Base-by-base conservation (phyloP, 2,113 vertebrate genomes). In the Eurystomus gularis region DNA sequence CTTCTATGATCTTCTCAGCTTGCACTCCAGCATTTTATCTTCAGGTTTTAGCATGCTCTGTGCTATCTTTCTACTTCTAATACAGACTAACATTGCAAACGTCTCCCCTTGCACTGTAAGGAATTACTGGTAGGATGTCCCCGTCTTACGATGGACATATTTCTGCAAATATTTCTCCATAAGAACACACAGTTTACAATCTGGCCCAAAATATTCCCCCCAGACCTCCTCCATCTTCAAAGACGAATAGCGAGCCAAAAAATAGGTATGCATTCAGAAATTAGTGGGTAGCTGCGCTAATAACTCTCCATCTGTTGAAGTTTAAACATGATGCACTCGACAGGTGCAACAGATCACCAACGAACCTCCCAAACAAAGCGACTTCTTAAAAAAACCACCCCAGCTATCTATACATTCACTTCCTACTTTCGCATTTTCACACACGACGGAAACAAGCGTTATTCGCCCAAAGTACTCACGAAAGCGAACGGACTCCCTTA, bases 401-500 rank as follows among this genome's bases (percentile, higher is more conserved):
- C 13, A 42, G 14, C 29, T 35, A n/a, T 31, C 31, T n/a, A 44
- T 10, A 61, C 16, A 33, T 52, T 72, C 35, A 28, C 39, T 90
- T 85, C 25, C 31, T 54, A 35, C 10, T 42, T 91, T 10, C 8
- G 19, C 18, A 28, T 51, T 57, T 80, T 79, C 16, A 5, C 44
- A 40, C 21, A 19, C 54, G 24, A 35, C 42, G 39, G 35, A 77
- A 94, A 40, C 24, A 23, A 33, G 1, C 9, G 13, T 4, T 37
- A 24, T 23, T 71, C 61, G 8, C 3, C 8, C 23, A 2, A 80
- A 69, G 17, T 8, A 28, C 10, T 57, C 21, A 19, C 3, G 9
- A 6, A n/a, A 8, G 18, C 4, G 33, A 77, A 15, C 17, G 7
- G 15, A 3, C 15, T 21, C 7, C 16, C 25, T 2, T 1, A 4